These are phyloP conservation scores for Xenotilapia caudafasciata DNA, from an alignment of 2,113 vertebrate genomes.

Conservation along the genomic window DNA sequence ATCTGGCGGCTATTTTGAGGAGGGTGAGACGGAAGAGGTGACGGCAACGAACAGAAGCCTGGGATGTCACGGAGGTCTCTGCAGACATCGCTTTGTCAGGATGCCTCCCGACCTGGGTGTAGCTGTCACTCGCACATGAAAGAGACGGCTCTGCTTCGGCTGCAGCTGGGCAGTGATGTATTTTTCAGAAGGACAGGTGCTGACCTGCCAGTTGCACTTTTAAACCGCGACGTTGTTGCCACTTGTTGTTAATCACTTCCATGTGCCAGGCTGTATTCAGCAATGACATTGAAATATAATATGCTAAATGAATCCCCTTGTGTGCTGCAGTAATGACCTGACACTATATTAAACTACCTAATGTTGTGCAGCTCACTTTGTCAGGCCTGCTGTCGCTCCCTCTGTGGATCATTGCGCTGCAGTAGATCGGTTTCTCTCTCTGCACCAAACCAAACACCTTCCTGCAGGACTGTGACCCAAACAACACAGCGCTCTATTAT, in stretches of 20 bases:
- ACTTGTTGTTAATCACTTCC: constrained; percentile 42
- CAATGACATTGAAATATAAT: constrained; percentile 20
- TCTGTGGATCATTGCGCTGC: neutral
- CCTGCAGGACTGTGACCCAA: neutral
- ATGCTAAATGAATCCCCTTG: constrained; percentile 3
- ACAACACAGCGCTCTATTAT: neutral
- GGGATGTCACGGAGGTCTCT: constrained; percentile 36
- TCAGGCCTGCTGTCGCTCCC: neutral
- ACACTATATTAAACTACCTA: constrained; percentile 7
- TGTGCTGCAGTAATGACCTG: neutral
- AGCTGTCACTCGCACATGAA: neutral
- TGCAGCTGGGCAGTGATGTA: neutral
- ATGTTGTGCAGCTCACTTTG: constrained; percentile 8
- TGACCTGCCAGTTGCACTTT: neutral
- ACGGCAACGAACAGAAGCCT: neutral
- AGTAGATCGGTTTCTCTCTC: neutral
- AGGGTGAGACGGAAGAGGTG: neutral
- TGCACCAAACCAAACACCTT: neutral
- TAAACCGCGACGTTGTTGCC: constrained; percentile 26
- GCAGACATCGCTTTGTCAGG: constrained; percentile 47
- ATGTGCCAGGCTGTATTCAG: constrained; percentile 9
- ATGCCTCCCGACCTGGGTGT: constrained; percentile 12
- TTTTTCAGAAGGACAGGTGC: constrained; percentile 40
- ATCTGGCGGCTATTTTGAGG: constrained; percentile 39
- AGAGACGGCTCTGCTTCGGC: constrained; percentile 10